Base-by-base conservation (phyloP, 2,797 vertebrate species). In the Chelonia mydas region DNA sequence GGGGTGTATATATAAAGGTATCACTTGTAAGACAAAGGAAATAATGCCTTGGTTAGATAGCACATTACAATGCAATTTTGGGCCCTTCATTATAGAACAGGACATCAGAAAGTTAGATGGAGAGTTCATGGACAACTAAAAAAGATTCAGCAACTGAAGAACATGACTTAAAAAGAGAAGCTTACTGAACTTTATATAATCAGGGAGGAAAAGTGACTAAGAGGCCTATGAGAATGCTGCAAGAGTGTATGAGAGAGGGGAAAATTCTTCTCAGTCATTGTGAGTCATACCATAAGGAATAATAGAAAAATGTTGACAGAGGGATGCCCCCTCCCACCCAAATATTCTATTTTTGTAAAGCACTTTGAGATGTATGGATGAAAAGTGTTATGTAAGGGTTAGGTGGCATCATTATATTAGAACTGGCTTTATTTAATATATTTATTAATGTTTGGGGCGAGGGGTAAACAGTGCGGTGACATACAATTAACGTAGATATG, bases 1-100 rank as follows among this genome's bases (percentile, higher is more conserved):
- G 97, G 96, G 97, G 97, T 97, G 55, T 97, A 95, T 97, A 96
- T 97, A 95, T 84, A 83, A 93, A 95, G 88, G 89, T 86, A 96
- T 96, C 59, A 92, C 84, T 78, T 93, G 89, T 97, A 97, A 93
- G 84, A 95, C 79, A 95, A 93, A 93, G 90, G 88, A 95, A 96
- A 94, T 83, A 90, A 84, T 59, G 81, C 79, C 83, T 81, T 81
- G 41, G 53, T 10, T 25, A 94, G 89, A 84, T 85, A 17, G n/a
- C 65, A 90, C 41, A 82, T 95, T 92, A 85, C 88, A 90, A 84
- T 88, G 86, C 85, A 89, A 83, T 93, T 82, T 91, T 15, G 74
- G 79, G 76, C 82, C 93, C 41, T 85, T 94, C 90, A 68, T 96
- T 68, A 88, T 86, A 95, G 95, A 92, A 68, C 72, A 90, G 78